Conservation (phyloP, 2,113 vertebrate genomes). For the Catagonus wagneri region DNA sequence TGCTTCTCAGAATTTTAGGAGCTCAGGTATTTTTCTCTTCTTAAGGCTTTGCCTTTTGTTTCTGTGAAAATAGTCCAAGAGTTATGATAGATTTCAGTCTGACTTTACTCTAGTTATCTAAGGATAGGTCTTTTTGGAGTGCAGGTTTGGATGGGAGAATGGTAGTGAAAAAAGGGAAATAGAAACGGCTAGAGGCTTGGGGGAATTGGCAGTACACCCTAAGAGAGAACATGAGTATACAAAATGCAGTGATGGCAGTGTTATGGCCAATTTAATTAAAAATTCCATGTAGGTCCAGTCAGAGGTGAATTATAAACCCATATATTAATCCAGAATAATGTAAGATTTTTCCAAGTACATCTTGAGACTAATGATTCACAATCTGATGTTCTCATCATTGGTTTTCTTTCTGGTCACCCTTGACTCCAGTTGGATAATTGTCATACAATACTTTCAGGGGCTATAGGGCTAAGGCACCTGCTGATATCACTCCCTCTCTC, state of each 20-base stretch:
- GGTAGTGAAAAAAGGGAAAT: background rate
- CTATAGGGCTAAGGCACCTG: background rate
- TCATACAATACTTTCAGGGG: background rate
- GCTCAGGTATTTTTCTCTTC: background rate
- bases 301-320: background rate
- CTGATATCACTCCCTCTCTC: background rate
- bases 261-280: background rate
- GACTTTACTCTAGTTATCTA: background rate
- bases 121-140: background rate
- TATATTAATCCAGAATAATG: background rate
- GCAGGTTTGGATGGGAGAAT: background rate
- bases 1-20: background rate
- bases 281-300: background rate
- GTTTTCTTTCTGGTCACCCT: slow-evolving; percentile 62
- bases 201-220: background rate
- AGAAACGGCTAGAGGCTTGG: background rate
- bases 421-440: slow-evolving; percentile 61
- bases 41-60: background rate
- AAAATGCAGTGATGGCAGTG: background rate
- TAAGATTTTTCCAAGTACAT: background rate
- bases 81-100: background rate
- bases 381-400: background rate
- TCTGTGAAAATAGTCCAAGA: background rate
- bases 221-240: background rate
- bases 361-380: background rate